These are phyloP conservation scores for Cuniculus paca DNA, from an alignment of 2,797 vertebrate genomes.

Conservation along the genomic window DNA sequence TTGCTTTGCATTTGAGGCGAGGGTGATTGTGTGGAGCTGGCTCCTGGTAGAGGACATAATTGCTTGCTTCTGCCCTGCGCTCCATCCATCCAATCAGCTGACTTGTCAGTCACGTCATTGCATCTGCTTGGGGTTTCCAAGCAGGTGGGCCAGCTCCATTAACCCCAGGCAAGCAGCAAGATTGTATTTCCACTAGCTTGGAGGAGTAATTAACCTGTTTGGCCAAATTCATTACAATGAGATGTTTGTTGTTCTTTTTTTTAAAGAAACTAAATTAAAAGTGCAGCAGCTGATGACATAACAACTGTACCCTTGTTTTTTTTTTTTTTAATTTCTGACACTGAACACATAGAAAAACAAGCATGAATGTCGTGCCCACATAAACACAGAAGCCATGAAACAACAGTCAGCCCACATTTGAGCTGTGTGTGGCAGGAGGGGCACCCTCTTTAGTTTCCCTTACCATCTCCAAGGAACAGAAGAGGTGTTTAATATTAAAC, in stretches of 20 bases:
- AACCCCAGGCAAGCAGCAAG: constrained; percentile 69
- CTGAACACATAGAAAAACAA: constrained; percentile 51
- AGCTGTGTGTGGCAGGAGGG: neutral
- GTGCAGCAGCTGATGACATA: constrained; percentile 67
- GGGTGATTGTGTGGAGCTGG: neutral
- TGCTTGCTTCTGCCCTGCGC: neutral
- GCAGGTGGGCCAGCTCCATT: constrained; percentile 78
- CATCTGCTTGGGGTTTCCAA: constrained; percentile 74
- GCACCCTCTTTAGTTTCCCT: neutral
- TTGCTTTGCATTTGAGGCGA: constrained; percentile 37
- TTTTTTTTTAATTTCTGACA: constrained; percentile 14
- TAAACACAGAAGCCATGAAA: neutral
- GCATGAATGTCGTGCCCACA: neutral
- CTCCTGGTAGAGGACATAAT: neutral
- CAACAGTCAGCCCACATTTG: neutral
- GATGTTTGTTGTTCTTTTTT: constrained; percentile 73
- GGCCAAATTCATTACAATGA: constrained; percentile 81
- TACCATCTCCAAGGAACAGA: neutral
- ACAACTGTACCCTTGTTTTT: constrained; percentile 41
- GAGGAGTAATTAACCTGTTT: constrained; percentile 84
- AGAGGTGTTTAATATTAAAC: neutral
- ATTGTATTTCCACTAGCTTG: constrained; percentile 76
- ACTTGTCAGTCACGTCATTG: neutral
- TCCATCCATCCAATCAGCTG: neutral
- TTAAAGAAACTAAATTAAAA: constrained; percentile 77